These are phyloP conservation scores for Zaprionus taronus DNA, from an alignment of 1,140 invertebrate species.

Conservation along the genomic window DNA sequence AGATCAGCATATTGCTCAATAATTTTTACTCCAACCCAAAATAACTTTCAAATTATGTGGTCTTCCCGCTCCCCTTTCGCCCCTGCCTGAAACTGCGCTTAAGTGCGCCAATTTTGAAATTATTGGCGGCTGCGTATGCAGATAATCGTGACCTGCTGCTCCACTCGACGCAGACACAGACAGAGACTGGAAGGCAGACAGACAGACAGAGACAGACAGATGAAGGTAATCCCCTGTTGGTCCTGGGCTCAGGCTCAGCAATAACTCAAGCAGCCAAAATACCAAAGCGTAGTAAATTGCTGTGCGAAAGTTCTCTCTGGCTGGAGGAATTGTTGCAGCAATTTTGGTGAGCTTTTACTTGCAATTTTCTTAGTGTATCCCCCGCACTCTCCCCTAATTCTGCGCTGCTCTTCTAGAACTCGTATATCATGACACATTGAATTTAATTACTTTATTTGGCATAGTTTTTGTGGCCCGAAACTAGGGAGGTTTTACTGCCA, in stretches of 20 bases:
- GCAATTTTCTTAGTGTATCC: not conserved
- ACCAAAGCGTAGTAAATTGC: constrained; percentile 45
- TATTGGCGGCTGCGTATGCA: constrained; percentile 80
- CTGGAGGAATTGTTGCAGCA: not conserved
- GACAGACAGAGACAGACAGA: constrained; percentile 19
- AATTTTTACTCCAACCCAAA: constrained; percentile 70
- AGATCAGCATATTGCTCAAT: constrained; percentile 83
- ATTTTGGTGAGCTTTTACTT: constrained; percentile 21
- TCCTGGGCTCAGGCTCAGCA: constrained; percentile 22
- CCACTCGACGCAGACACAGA: constrained; percentile 27
- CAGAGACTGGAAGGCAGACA: constrained; percentile 14
- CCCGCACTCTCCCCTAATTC: not conserved
- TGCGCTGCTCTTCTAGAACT: constrained; percentile 13
- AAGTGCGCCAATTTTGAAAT: constrained; percentile 81
- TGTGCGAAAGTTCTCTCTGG: constrained; percentile 49
- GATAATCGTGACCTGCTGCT: constrained; percentile 77
- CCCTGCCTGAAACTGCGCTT: constrained; percentile 45
- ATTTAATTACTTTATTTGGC: constrained; percentile 73
- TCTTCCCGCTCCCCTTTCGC: not conserved
- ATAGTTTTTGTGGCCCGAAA: constrained; percentile 26
- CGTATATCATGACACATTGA: constrained; percentile 47
- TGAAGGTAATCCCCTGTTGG: constrained; percentile 1
- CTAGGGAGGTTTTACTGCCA: not conserved
- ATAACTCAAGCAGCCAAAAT: constrained; percentile 61
- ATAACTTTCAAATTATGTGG: constrained; percentile 77